A percentile compares a stretch with the other conserved stretches of the same genome.
Conservation (phyloP, 2,113 vertebrate species). For the Zosterops borbonicus region DNA sequence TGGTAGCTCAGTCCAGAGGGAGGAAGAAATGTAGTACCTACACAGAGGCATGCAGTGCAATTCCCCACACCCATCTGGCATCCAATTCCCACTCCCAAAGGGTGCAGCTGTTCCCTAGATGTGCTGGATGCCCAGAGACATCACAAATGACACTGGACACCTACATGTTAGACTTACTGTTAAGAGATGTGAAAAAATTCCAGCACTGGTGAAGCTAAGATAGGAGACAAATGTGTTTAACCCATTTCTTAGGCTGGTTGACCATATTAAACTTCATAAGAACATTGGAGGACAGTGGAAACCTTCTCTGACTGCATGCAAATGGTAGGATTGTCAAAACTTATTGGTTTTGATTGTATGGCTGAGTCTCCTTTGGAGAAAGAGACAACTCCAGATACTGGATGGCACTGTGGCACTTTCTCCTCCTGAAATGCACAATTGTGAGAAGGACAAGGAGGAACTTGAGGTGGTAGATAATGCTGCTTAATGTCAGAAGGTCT, state of each 20-base stretch:
- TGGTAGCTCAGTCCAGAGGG: not conserved
- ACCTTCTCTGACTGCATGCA: not conserved
- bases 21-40: not conserved
- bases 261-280: not conserved
- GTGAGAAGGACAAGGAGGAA: not conserved
- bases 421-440: not conserved
- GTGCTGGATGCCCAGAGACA: not conserved
- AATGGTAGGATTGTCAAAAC: not conserved
- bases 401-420: not conserved
- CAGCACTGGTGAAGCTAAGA: not conserved
- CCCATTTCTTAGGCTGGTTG: not conserved
- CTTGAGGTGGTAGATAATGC: not conserved
- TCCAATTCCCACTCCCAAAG: not conserved
- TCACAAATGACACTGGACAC: not conserved
- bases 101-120: not conserved
- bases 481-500: not conserved
- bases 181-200: not conserved
- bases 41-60: not conserved
- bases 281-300: not conserved
- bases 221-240: not conserved
- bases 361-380: not conserved
- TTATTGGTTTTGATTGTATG: too few relatives aligned
- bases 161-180: not conserved
- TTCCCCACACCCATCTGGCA: not conserved
- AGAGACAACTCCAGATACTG: not conserved